A percentile compares a stretch with the other conserved stretches of the same genome.
These are phyloP conservation scores for Alviniconcha strummeri DNA, from an alignment of 2,888 invertebrate species.

Conservation along the genomic window DNA sequence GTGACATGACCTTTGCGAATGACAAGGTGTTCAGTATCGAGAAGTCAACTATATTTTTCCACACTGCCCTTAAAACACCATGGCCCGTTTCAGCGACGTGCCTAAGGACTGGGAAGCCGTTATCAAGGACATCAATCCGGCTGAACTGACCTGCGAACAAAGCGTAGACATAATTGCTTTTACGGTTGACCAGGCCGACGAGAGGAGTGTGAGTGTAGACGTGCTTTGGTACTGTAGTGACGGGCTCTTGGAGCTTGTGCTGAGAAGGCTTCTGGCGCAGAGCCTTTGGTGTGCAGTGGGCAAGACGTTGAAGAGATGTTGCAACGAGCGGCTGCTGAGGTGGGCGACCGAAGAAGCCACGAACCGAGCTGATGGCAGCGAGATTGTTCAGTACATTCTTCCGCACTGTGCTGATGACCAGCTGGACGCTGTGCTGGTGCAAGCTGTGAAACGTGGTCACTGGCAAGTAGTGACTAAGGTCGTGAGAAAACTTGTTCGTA, in stretches of 20 bases:
- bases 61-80: too few species aligned
- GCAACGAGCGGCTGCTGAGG: not conserved
- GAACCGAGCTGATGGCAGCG: not conserved
- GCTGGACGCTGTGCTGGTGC: not conserved
- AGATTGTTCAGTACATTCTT: not conserved
- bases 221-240: not conserved
- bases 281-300: not conserved
- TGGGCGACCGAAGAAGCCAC: conserved; percentile 2
- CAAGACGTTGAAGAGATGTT: not conserved
- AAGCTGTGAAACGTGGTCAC: not conserved
- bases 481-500: not conserved
- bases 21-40: too few species aligned
- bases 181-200: too few species aligned
- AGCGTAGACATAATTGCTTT: too few species aligned
- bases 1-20: too few species aligned
- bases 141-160: too few species aligned
- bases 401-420: not conserved
- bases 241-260: not conserved
- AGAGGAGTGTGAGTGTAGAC: too few species aligned
- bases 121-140: too few species aligned
- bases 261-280: not conserved
- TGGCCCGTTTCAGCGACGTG: too few species aligned
- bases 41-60: too few species aligned
- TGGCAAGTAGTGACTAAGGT: not conserved
- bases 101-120: too few species aligned